Conservation (phyloP, 2,888 invertebrate species). For the Pseudanteris insignis region DNA sequence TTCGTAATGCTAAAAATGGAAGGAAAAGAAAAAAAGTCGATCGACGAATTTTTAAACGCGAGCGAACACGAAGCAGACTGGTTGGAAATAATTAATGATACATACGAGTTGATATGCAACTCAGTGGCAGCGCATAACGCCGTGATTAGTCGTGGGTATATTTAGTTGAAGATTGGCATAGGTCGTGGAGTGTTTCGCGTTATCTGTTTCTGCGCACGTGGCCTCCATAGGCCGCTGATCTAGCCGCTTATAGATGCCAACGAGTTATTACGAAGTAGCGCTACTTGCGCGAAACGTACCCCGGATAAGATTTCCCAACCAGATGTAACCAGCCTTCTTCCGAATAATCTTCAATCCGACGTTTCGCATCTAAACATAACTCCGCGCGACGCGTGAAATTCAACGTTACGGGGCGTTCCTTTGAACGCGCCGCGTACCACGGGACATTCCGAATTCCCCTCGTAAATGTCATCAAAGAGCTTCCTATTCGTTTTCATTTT, state of each 20-base stretch:
- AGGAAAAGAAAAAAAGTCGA: no score
- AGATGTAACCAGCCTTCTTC: constrained; percentile 18
- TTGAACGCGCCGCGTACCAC: background rate
- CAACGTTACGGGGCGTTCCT: background rate
- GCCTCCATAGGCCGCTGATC: constrained; percentile 54
- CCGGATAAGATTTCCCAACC: constrained; percentile 35
- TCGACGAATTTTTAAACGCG: no score
- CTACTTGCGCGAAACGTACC: constrained; percentile 26
- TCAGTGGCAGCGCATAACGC: no score
- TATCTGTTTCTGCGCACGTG: constrained; percentile 59
- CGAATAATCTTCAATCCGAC: constrained; percentile 18
- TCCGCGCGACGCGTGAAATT: background rate
- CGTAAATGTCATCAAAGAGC: no score
- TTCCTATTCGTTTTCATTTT: no score
- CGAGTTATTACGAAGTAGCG: constrained; percentile 42
- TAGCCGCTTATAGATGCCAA: constrained; percentile 54
- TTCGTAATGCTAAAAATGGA: no score
- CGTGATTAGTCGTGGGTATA: constrained; percentile 57
- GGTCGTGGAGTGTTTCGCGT: constrained; percentile 56
- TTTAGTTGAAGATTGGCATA: constrained; percentile 63
- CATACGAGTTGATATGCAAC: no score
- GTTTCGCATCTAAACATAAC: constrained; percentile 11
- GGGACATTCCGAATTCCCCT: background rate
- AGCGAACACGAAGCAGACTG: no score
- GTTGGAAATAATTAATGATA: no score